phyloP scores from a whole-genome alignment of 2,888 invertebrate species.

The Serrognathus titanus region DNA sequence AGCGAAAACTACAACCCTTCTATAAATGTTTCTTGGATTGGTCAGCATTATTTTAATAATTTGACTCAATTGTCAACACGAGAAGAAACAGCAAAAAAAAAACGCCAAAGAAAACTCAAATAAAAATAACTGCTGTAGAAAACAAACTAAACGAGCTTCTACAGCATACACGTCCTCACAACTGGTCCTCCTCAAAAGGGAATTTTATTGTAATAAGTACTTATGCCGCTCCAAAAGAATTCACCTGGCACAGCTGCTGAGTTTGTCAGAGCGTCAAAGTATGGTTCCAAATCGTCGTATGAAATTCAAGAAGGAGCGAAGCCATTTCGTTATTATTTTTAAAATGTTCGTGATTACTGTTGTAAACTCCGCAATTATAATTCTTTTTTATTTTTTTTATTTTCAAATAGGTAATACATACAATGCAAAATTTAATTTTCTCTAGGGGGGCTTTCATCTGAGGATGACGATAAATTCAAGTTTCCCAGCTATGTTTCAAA shows the following conservation, averaged over 20 bases:
- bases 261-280: constrained; percentile 75
- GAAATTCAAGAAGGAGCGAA: constrained; percentile 71
- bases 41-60: constrained; percentile 13
- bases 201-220: constrained; percentile 57
- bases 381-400: no score
- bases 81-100: no score
- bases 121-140: no score
- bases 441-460: no score
- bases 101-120: no score
- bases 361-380: no score
- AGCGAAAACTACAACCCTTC: constrained; percentile 23
- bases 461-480: no score
- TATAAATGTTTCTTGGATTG: constrained; percentile 29
- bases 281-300: constrained; percentile 83
- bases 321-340: no score
- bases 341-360: background rate
- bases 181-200: constrained; percentile 74
- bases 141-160: constrained; percentile 61
- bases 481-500: no score
- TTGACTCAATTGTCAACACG: no score
- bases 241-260: constrained; percentile 67
- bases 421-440: no score
- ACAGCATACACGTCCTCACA: constrained; percentile 81
- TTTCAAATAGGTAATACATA: no score
- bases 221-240: constrained; percentile 64